Evolutionary conservation across 2,113 vertebrate genomes (phyloP).

Genomic region (Xiphophorus maculatus): DNA sequence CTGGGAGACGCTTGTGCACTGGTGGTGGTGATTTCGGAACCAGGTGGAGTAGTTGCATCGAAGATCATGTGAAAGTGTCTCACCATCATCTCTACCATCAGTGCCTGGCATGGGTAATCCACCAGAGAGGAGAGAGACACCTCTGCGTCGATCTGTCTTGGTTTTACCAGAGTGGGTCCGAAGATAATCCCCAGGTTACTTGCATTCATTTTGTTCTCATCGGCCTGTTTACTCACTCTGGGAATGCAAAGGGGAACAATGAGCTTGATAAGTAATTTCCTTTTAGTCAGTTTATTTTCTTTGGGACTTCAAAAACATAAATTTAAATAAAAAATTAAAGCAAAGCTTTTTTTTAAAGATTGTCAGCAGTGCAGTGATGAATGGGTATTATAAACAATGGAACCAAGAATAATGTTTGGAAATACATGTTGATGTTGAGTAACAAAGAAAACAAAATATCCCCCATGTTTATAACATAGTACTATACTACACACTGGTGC

Average conservation of each 20-base stretch:
- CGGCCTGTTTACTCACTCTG: constrained; percentile 90
- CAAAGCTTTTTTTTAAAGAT: not conserved
- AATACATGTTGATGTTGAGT: not conserved
- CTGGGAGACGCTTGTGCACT: constrained; percentile 61
- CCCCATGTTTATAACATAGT: not conserved
- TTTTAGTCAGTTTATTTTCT: not conserved
- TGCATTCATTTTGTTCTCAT: constrained; percentile 98
- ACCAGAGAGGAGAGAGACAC: constrained; percentile 94
- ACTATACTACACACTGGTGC: not conserved
- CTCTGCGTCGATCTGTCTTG: constrained; percentile 87
- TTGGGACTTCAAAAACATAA: not conserved
- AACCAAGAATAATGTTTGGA: too few species aligned
- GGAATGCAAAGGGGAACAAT: not conserved
- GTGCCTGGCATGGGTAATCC: constrained; percentile 94
- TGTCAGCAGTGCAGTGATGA: too few species aligned
- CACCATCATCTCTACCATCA: constrained; percentile 91
- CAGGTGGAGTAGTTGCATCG: constrained; percentile 66
- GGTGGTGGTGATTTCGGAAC: constrained; percentile 51
- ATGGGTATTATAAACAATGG: too few species aligned
- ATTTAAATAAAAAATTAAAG: too few species aligned
- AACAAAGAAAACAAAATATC: not conserved
- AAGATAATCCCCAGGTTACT: constrained; percentile 98
- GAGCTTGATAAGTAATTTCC: not conserved
- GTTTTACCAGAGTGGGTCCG: constrained; percentile 93
- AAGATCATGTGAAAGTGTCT: constrained; percentile 88